These are phyloP conservation scores for Harpalus rubripes DNA, from an alignment of 2,888 invertebrate species.

Conservation along the genomic window DNA sequence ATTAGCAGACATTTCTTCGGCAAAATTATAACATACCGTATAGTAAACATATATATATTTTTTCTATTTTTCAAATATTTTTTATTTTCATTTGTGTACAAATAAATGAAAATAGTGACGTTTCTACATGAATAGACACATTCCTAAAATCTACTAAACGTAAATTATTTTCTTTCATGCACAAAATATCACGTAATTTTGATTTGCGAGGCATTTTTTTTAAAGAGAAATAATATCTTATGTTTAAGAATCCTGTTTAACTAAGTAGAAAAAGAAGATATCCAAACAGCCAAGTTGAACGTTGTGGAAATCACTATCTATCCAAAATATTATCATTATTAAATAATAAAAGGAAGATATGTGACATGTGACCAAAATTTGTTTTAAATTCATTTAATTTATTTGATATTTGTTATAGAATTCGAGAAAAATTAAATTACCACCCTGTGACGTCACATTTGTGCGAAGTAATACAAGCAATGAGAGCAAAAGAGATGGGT, in stretches of 20 bases:
- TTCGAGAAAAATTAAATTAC: too few relatives aligned
- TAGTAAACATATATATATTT: slow-evolving; percentile 11
- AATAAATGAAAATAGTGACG: not conserved
- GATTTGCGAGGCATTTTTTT: not conserved
- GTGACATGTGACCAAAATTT: too few relatives aligned
- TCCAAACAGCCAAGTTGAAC: not conserved
- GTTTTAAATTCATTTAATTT: too few relatives aligned
- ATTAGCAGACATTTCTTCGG: not conserved
- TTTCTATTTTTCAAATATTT: slow-evolving; percentile 9
- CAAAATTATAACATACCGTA: not conserved
- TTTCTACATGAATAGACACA: not conserved
- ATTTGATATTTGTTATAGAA: too few relatives aligned
- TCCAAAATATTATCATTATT: too few relatives aligned
- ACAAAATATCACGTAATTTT: not conserved
- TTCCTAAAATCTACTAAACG: not conserved
- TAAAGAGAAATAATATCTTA: too few relatives aligned
- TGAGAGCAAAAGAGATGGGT: too few relatives aligned
- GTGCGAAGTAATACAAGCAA: too few relatives aligned
- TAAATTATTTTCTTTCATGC: not conserved
- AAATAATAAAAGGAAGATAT: too few relatives aligned
- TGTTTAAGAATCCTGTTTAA: too few relatives aligned
- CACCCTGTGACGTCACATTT: too few relatives aligned
- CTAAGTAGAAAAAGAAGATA: not conserved
- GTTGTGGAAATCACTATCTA: too few relatives aligned
- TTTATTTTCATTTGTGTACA: not conserved